Base-by-base conservation (phyloP, 2,113 vertebrate species). In the Rutilus rutilus region DNA sequence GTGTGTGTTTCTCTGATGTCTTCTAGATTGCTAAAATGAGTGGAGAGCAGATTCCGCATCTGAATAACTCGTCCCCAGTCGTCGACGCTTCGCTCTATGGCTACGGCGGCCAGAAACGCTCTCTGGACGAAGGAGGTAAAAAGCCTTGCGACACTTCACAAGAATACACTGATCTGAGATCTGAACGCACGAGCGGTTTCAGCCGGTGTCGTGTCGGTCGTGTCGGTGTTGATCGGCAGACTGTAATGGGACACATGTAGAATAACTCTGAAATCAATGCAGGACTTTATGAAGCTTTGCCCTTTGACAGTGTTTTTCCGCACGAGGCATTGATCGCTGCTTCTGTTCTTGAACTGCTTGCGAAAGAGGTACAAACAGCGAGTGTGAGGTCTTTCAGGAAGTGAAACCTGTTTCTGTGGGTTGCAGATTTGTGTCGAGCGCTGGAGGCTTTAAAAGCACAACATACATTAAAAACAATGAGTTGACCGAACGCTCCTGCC, bases 1-100 rank as follows among this genome's bases (percentile, higher is more conserved):
- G 10, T 60, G 14, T 30, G 2, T 9, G 33, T 33, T 33, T 60
- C 14, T 27, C 36, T 17, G 74, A 8, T 89, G 64, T 73, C 85
- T 88, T 89, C 25, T 92, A 99, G 98, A 98, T 99, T 95, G 97
- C 97, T 94, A 99, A 99, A 94, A 98, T 99, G 93, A 96, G 95
- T 87, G 93, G 94, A 83, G 98, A 99, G 92, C 96, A 94, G 91
- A 96, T 98, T 94, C 94, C 97, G 94, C 97, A 97, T 94, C 95
- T 99, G 95, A 99, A 98, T 94, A 98, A 96, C 91, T 96, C 97
- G 52, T 94, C 97, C 86, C 95, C 97, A 0, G 96, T 97, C 54
- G 93, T 99, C 89, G 98, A 99, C 91, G 96, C 97, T 0, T 96
- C 97, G 1, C 94, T 98, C 27, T 99, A 98, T 0, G 96, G 97